These are phyloP conservation scores for Iguana delicatissima DNA, from an alignment of 2,797 vertebrate species.

Conservation along the genomic window DNA sequence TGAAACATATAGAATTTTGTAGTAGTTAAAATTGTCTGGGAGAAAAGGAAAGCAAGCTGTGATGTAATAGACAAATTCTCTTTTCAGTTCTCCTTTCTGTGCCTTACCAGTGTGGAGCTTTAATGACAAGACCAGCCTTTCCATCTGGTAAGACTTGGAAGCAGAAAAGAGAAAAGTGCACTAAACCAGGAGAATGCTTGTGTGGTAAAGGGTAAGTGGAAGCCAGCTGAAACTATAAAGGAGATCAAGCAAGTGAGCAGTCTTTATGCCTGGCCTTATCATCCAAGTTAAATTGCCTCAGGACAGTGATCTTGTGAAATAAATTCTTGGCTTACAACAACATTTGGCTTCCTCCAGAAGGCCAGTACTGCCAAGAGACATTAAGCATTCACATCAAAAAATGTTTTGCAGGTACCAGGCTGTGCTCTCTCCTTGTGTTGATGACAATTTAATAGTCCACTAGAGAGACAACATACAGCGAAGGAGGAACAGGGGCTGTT, in stretches of 20 bases:
- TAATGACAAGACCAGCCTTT: constrained; percentile 6
- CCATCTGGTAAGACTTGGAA: constrained; percentile 41
- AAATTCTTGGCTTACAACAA: constrained; percentile 60
- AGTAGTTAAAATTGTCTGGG: neutral
- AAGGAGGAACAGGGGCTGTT: constrained; percentile 55
- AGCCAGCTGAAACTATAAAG: constrained; percentile 14
- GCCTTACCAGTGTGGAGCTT: neutral
- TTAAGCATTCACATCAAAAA: constrained; percentile 74
- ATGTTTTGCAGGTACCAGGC: constrained; percentile 70
- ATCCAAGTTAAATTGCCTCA: constrained; percentile 62
- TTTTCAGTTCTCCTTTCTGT: neutral
- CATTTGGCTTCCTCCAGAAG: constrained; percentile 63
- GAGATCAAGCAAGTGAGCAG: constrained; percentile 45
- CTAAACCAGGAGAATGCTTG: neutral
- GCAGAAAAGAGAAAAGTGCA: accelerated
- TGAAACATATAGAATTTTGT: neutral
- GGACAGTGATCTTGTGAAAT: constrained; percentile 63
- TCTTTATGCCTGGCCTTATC: constrained; percentile 29
- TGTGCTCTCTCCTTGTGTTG: constrained; percentile 63
- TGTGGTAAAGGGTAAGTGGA: constrained; percentile 35
- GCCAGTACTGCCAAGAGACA: constrained; percentile 64
- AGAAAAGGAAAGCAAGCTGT: constrained; percentile 12
- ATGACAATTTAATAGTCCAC: constrained; percentile 74
- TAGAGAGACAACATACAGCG: constrained; percentile 48
- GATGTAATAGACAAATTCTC: constrained; percentile 11